Evolutionary conservation across 2,113 vertebrate species (phyloP), one percentile per base, ranked within the genome.

Genomic region (Zootoca vivipara): DNA sequence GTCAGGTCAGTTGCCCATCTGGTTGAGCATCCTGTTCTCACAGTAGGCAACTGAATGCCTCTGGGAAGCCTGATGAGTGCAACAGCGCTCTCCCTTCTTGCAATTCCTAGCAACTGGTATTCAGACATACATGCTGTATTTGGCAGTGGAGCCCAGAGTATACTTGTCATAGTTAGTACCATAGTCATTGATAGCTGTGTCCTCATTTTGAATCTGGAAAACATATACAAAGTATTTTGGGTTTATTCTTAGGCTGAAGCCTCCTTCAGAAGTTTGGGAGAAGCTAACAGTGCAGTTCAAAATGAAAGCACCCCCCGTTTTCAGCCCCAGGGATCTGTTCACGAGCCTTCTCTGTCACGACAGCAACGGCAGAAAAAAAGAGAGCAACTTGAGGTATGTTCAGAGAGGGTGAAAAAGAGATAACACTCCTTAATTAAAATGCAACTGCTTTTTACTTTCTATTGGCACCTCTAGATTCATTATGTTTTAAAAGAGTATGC

Each of bases 331-430:
- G 93, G 82, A 90, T 94, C 96, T 24, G 93, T 92, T 20, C 94
- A 96, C 88, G 98, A 98, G 64, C 97, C 97, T 1, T 97, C 95
- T 74, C 13, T 97, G 40, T 97, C 97, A 56, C 81, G 92, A 88
- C 97, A 95, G 72, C 94, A 80, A 85, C 92, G 95, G 89, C 97
- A 95, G 87, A 97, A 92, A 89, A 96, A 92, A 75, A 95, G 62
- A 85, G 94, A 95, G 46, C 87, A 74, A 4, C 81, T 85, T 65
- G 91, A 93, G 38, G 88, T 42, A 74, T 93, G 40, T 83, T 89
- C 82, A 87, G 93, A 94, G 72, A 77, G 95, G 94, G 94, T 89
- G 93, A 81, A 46, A 1, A 85, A 82, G 62, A 86, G 26, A 72
- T 30, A n/a, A 72, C 26, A 67, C 42, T 8, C 2, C 69, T 13